phyloP scores from a whole-genome alignment of 2,113 vertebrate genomes.

The Lamprotornis superbus region DNA sequence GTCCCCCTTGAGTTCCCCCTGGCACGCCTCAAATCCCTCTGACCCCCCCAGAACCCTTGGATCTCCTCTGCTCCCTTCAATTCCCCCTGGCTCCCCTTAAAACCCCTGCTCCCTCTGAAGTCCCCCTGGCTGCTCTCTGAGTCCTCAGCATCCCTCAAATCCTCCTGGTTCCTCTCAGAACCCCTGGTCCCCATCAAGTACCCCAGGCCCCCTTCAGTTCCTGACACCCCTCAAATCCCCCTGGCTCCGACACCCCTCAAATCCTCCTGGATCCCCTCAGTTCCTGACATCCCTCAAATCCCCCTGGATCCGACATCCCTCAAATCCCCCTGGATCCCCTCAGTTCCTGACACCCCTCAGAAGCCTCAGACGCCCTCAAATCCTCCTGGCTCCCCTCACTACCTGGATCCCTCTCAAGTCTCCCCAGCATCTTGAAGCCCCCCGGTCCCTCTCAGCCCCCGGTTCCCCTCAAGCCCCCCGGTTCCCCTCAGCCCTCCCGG shows the following conservation, averaged over 20 bases:
- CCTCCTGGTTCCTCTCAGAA: neutral
- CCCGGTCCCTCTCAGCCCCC: too few species aligned
- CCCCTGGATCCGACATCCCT: too few species aligned
- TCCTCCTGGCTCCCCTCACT: neutral
- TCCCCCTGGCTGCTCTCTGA: neutral
- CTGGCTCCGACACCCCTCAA: neutral
- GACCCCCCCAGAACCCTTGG: neutral
- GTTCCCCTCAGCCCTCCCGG: neutral
- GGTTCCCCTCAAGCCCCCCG: neutral
- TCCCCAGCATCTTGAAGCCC: too few species aligned
- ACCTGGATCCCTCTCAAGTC: too few species aligned
- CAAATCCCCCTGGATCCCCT: neutral
- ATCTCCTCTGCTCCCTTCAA: neutral
- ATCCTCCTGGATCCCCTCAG: neutral
- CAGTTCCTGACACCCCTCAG: too few species aligned
- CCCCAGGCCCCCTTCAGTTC: neutral
- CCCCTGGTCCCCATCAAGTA: fast-evolving
- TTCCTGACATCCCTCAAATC: neutral
- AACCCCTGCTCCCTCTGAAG: too few species aligned
- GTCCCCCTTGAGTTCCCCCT: neutral
- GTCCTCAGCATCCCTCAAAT: neutral
- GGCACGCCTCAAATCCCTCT: neutral
- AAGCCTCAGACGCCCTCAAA: too few species aligned
- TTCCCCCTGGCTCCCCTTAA: neutral
- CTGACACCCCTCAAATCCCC: too few species aligned